Evolutionary conservation across 2,888 invertebrate species (phyloP), one percentile per base, ranked within the genome.

Genomic region (Mycalesis mineus): DNA sequence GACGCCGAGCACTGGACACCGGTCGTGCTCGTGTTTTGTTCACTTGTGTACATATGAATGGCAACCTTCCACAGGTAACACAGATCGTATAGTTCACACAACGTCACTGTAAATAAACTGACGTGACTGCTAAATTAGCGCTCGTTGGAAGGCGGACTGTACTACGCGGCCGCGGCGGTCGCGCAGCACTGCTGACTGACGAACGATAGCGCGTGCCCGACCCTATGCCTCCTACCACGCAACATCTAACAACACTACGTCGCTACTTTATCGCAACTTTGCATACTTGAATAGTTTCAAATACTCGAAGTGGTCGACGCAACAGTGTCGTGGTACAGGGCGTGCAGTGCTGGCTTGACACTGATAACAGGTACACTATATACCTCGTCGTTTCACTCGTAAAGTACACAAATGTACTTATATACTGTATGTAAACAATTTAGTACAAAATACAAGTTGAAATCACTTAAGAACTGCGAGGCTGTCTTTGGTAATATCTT

Each of bases 191-290:
- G 84, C 78, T 78, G 80, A 74, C 78, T 80, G 83, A 76, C 86
- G 87, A 80, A 87, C 86, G 88, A 88, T 88, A 88, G 86, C 82
- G 77, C 75, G 75, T 73, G 77, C 73, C 76, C 86, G 85, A 84
- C 85, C 86, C 86, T 80, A 77, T 68, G 69, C 66, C 84, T 74
- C 70, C 71, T 84, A 88, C 88, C 79, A 82, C 77, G 80, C 73
- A 53, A 78, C 68, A 65, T 66, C 59, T 67, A 66, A 66, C 80
- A 75, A 73, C 66, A 68, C 69, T 59, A 61, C 62, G 66, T 69
- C 75, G 73, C 67, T 66, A 67, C 63, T 58, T 52, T 67, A 72
- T 72, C 74, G 71, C 67, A 60, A 60, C 63, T 52, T 50, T 62
- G 51, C 58, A 14, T 39, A 40, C 15, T 11, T 15, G 7, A 51